phyloP scores from a whole-genome alignment of 2,113 vertebrate genomes.

The Apodemus sylvaticus region DNA sequence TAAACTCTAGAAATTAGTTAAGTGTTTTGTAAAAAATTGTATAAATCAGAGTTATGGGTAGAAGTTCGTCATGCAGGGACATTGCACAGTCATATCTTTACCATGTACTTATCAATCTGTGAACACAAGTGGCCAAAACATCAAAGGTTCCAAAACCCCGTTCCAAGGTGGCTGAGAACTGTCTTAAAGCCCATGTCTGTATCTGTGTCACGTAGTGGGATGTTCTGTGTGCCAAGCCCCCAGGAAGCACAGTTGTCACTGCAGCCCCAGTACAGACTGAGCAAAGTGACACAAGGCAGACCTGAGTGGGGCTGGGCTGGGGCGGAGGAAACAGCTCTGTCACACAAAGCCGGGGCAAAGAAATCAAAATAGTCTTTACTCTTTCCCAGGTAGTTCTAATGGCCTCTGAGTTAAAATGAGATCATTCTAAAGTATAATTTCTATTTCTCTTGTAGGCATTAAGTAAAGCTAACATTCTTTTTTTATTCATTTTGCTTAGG shows the following conservation, averaged over 20 bases:
- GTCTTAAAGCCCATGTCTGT: not conserved
- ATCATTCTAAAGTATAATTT: conserved; percentile 7
- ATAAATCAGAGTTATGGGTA: not conserved
- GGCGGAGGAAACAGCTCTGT: not conserved
- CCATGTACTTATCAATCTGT: not conserved
- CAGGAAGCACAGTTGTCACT: not conserved
- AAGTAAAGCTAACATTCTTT: conserved; percentile 27
- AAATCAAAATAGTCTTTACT: not conserved
- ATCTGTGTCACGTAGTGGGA: not conserved
- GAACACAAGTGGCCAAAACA: not conserved
- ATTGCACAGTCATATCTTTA: not conserved
- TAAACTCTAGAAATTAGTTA: not conserved
- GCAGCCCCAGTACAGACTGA: not conserved
- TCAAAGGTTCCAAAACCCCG: not conserved
- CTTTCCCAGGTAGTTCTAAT: not conserved
- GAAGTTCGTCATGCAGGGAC: not conserved
- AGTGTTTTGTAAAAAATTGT: not conserved
- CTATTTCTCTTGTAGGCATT: conserved; percentile 36
- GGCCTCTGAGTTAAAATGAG: conserved; percentile 40
- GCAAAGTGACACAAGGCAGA: not conserved
- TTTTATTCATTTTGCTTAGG: conserved; percentile 26
- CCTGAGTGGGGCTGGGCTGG: not conserved
- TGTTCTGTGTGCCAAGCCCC: not conserved
- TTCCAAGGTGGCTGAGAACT: not conserved
- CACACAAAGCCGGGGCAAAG: not conserved